Conservation (phyloP, 2,113 vertebrate genomes). For the Sorex fumeus region DNA sequence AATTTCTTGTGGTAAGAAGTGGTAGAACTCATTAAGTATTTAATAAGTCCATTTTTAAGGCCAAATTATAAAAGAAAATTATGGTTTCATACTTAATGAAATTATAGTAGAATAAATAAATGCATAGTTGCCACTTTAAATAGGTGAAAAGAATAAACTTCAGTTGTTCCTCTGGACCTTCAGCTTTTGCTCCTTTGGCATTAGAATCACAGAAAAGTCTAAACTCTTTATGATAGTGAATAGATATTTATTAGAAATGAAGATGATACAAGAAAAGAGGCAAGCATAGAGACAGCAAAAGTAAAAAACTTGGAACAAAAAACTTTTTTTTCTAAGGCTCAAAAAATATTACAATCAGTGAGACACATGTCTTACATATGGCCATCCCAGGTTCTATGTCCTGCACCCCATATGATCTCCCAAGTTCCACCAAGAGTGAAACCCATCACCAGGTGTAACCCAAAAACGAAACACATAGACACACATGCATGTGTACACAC, state of each 20-base stretch:
- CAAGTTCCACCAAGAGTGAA: too few species aligned
- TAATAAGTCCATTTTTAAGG: not conserved
- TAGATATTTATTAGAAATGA: not conserved
- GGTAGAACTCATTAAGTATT: conserved; percentile 16
- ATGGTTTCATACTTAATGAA: not conserved
- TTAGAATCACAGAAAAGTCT: not conserved
- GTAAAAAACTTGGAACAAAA: not conserved
- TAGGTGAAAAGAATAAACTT: not conserved
- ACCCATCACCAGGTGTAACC: too few species aligned
- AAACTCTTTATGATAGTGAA: not conserved
- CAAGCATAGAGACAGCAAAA: not conserved
- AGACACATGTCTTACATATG: too few species aligned
- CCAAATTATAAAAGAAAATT: conserved; percentile 31
- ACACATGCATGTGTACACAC: too few species aligned
- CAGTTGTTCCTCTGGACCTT: not conserved
- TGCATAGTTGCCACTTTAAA: not conserved
- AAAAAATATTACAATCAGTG: too few species aligned
- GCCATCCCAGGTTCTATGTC: too few species aligned
- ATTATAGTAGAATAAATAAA: not conserved
- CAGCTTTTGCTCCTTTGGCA: not conserved
- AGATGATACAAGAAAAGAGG: not conserved
- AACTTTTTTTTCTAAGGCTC: too few species aligned
- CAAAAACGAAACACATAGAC: not conserved
- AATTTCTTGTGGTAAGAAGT: not conserved
- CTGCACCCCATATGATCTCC: too few species aligned